A percentile compares a stretch with the other conserved stretches of the same genome.
Conservation (phyloP, 2,888 invertebrate species). For the Gastracanthus pulcherrimus region DNA sequence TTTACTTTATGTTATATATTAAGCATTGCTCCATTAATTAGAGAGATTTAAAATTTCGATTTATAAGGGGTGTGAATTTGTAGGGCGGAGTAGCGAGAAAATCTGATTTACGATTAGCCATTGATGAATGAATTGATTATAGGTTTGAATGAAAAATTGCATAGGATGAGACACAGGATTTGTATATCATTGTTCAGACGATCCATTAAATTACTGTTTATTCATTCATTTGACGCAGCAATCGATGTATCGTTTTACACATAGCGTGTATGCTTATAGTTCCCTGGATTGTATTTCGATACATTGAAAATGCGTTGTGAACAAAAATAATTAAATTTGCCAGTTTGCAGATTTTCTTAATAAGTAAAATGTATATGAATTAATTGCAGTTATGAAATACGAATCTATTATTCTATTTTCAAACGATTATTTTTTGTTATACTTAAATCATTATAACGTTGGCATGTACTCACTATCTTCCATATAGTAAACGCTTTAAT, state of each 20-base stretch:
- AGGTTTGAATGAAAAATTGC: not conserved
- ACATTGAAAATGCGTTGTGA: not conserved
- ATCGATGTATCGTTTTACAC: conserved; percentile 8
- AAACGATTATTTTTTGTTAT: too few species aligned
- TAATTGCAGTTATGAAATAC: too few species aligned
- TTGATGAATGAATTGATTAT: not conserved
- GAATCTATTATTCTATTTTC: too few species aligned
- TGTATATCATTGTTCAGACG: not conserved
- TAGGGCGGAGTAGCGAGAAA: not conserved
- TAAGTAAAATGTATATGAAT: too few species aligned
- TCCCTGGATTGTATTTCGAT: not conserved
- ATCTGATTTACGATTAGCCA: not conserved
- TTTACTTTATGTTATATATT: too few species aligned
- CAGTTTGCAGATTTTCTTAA: not conserved
- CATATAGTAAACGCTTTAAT: not conserved
- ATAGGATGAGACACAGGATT: not conserved
- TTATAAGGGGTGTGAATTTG: too few species aligned
- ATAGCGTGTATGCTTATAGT: not conserved
- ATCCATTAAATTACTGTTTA: conserved; percentile 5
- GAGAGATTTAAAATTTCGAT: too few species aligned
- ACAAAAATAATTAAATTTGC: not conserved
- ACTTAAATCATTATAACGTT: too few species aligned
- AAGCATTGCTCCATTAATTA: too few species aligned
- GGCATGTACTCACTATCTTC: not conserved
- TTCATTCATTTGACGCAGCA: not conserved